These are phyloP conservation scores for Aurelia coerulea DNA, from an alignment of 30 jellyfish, hydroid and myxozoan genomes.

Conservation along the genomic window DNA sequence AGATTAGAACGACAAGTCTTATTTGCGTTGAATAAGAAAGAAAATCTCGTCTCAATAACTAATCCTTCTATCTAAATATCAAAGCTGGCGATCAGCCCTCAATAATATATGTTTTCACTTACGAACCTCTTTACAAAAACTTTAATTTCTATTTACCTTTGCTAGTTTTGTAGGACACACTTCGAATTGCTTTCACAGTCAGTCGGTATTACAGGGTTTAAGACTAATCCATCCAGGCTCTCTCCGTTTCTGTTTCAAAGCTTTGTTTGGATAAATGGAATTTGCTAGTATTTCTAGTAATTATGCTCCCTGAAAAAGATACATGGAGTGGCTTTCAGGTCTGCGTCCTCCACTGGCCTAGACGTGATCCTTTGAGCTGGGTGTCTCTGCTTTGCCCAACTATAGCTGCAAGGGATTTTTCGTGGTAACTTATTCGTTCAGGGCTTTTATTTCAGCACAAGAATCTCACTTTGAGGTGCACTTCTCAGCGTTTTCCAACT, in stretches of 20 bases:
- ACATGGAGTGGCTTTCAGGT: not conserved
- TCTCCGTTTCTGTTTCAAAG: constrained; percentile 53
- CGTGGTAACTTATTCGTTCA: too few species aligned
- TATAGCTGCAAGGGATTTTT: too few species aligned
- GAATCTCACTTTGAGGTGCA: too few species aligned
- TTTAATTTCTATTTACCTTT: not conserved
- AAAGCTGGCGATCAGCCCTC: constrained; percentile 60
- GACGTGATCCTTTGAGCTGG: not conserved
- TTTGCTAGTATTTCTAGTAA: constrained; percentile 20
- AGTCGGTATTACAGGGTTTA: constrained; percentile 30
- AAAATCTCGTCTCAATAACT: constrained; percentile 62
- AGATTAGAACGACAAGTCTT: constrained; percentile 59
- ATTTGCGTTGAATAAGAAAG: constrained; percentile 45
- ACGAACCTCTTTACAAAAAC: constrained; percentile 26
- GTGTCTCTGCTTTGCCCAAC: too few species aligned
- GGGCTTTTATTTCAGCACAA: too few species aligned
- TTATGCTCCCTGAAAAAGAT: constrained; percentile 11
- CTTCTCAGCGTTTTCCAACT: too few species aligned
- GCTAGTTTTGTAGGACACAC: not conserved
- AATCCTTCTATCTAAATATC: constrained; percentile 47
- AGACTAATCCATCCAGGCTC: constrained; percentile 44
- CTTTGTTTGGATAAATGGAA: constrained; percentile 69
- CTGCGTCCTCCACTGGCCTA: too few species aligned
- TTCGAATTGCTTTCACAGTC: constrained; percentile 45
- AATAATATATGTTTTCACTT: constrained; percentile 49